Evolutionary conservation across 1,140 invertebrate genomes (phyloP), one percentile per base, ranked within the genome.

Genomic region (Musca domestica): DNA sequence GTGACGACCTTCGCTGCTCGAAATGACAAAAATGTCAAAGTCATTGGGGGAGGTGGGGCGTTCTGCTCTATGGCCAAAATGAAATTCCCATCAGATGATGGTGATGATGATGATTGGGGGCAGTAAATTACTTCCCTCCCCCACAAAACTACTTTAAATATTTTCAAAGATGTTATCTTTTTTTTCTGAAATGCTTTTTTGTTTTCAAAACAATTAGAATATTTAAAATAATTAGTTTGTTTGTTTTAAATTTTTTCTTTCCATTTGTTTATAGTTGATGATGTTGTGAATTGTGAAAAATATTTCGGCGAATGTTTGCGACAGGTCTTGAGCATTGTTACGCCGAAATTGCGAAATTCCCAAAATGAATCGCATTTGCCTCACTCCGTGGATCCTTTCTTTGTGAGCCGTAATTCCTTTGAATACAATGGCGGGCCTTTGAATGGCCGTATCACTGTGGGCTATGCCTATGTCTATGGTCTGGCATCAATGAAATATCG

Each of bases 381-480:
- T 0, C 4, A 41, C 2, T 64, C 77, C 9, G 73, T 81, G n/a
- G 80, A 82, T 61, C 80, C 80, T 0, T 72, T 78, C 20, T 4
- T 46, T 0, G 67, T 81, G 1, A 74, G 78, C 30, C 71, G 71
- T 30, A 71, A 73, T 6, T 77, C 68, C 2, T 78, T 80, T 23
- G 72, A 76, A 48, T 82, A 78, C 34, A 22, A 71, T 15, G 76
- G 61, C 23, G 75, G 73, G 5, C 61, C 49, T 0, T 67, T 75
- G 7, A 73, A 68, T 15, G 80, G 79, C 14, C 71, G 73, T 15
- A 74, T 81, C 19, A 75, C 71, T 0, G 70, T 81, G 51, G 70
- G 71, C 0, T 73, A 78, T 63, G 70, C 71, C 0, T 73, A 74
- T 6, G 69, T 75, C 17, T 73, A 71, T 30, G 80, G 80, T 5